Conservation (phyloP, 2,113 vertebrate species). For the Bubo blakistoni region DNA sequence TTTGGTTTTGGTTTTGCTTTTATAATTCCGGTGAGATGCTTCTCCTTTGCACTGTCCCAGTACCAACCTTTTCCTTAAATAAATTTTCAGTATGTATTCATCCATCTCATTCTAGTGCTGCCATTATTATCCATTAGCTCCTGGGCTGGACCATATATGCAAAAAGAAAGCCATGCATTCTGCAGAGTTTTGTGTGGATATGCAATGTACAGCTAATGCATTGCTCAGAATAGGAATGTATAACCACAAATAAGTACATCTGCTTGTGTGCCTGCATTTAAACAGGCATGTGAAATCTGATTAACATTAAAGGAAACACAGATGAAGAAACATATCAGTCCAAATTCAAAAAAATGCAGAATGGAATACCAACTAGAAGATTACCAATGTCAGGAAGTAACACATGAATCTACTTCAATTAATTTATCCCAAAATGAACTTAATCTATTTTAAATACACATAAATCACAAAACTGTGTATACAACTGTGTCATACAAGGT, state of each 20-base stretch:
- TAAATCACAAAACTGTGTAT: not conserved
- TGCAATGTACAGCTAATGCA: not conserved
- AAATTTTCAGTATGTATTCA: not conserved
- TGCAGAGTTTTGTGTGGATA: not conserved
- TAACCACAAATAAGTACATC: not conserved
- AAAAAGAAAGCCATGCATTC: not conserved
- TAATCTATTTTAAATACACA: not conserved
- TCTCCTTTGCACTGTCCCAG: not conserved
- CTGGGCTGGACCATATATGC: not conserved
- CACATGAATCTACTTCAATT: not conserved
- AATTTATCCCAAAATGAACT: not conserved
- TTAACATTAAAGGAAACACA: not conserved
- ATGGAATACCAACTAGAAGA: not conserved
- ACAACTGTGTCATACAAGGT: not conserved
- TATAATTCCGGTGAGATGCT: not conserved
- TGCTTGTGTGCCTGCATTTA: not conserved
- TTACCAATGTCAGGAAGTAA: not conserved
- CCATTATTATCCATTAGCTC: not conserved
- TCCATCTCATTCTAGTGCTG: not conserved
- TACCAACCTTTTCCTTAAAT: not conserved
- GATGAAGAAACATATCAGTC: not conserved
- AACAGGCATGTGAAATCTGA: not conserved
- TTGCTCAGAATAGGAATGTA: not conserved
- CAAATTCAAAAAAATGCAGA: not conserved
- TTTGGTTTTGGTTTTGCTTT: not conserved